Base-by-base conservation (phyloP, 2,113 vertebrate genomes). In the Tychaedon coryphoeus region DNA sequence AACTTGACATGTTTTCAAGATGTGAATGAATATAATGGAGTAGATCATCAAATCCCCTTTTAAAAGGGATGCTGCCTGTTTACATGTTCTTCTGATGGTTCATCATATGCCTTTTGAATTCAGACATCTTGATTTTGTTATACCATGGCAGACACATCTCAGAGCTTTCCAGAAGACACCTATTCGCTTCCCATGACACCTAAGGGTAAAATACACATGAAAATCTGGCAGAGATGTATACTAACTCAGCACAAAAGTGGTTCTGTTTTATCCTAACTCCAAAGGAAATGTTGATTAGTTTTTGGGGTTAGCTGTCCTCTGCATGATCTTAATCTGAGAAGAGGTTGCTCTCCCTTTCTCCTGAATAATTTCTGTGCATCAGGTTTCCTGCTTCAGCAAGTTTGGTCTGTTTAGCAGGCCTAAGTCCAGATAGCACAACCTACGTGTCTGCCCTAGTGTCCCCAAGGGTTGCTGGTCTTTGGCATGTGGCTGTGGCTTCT, bases 381-480 rank as follows among this genome's bases (percentile, higher is more conserved):
- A 58, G 2, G 38, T 87, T 77, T 62, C 47, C 19, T 81, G 36
- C n/a, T 62, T 57, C 23, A 64, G 29, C 33, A 71, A 0, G 0
- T 73, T 65, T 48, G 22, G 12, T 70, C 14, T 70, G 6, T 78
- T 88, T 45, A 43, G 29, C 26, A 42, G 34, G 26, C 7, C 4
- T 29, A 12, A n/a, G 25, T 70, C 62, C 50, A 42, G 45, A 42
- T 6, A 45, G 16, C n/a, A 36, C 36, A 69, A 10, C 24, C 20
- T 31, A 3, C 0, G 0, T 45, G 57, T 28, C 48, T 43, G 42
- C 16, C 47, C n/a, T 36, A 0, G 3, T 38, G 48, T 67, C 15
- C 25, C 66, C 0, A 2, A 9, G 33, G 17, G 38, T 56, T 51
- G 20, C 66, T 75, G 48, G 33, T 75, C 28, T 60, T 88, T 42